Evolutionary conservation across 2,797 vertebrate species (phyloP), one percentile per base, ranked within the genome.

Genomic region (Schizothorax lantsangensis): DNA sequence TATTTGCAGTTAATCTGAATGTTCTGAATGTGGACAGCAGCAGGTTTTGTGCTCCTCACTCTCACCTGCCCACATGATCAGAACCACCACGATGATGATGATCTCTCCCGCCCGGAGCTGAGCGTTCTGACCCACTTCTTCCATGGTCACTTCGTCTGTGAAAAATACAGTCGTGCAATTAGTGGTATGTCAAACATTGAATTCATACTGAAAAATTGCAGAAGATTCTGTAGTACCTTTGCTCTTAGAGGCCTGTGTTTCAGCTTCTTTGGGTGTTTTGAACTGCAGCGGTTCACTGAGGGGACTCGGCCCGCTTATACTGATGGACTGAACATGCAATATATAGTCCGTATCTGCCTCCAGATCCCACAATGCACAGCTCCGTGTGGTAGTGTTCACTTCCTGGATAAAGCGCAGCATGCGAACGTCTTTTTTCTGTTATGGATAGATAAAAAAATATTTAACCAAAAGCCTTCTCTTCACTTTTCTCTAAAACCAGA

Each of bases 341-440:
- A 98, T 98, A 92, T 99, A 99, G 91, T 98, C 98, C 0, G 97
- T 98, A 94, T 98, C 98, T 89, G 97, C 97, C 91, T 98, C 97
- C 92, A 99, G 95, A 93, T 99, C 98, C 98, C 98, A 99, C 93
- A 99, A 96, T 93, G 96, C 97, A 90, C 98, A 99, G 73, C 97
- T 98, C 89, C 95, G 96, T 0, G 97, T 98, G 93, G 98, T 99
- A 89, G 98, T 99, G 95, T 99, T 99, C 92, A 99, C 97, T 94
- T 99, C 98, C 95, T 99, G 98, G 95, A 99, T 99, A 94, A 99
- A 98, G 88, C 98, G 97, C 90, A 98, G 95, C 98, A 98, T 99
- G 92, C 96, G 96, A 89, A 98, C 97, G 1, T 97, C 97, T 93
- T 98, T 98, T 94, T 98, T 98, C 98, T 99, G 94, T 90, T 36